A percentile compares a stretch with the other conserved stretches of the same genome.
These are phyloP conservation scores for Pseudomyrmex sp. DNA, from an alignment of 1,140 invertebrate genomes.

Conservation along the genomic window DNA sequence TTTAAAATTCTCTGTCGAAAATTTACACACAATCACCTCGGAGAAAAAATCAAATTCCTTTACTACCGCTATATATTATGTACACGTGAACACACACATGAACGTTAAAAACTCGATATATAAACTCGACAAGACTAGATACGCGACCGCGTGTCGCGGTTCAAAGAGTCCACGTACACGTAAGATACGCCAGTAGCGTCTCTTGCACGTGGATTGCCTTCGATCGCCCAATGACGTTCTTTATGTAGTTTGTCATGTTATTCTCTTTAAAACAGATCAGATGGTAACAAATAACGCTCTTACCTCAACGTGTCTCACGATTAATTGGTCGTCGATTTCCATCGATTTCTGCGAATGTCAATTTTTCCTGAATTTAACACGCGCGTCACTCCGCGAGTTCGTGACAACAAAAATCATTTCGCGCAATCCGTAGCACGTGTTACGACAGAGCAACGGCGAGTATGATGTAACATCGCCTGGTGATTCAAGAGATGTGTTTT, in stretches of 20 bases:
- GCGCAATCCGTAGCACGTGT: slow-evolving; percentile 14
- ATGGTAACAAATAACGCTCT: background rate
- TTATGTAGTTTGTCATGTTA: background rate
- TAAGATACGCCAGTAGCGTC: slow-evolving; percentile 55
- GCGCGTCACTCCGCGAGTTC: background rate
- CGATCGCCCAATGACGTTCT: background rate
- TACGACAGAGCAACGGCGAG: background rate
- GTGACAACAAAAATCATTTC: background rate
- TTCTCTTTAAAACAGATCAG: background rate
- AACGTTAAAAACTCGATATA: background rate
- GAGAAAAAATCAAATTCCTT: too few relatives aligned
- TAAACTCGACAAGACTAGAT: background rate
- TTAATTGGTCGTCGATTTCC: background rate
- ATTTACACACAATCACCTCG: background rate
- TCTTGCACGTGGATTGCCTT: background rate
- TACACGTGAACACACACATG: background rate
- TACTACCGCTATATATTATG: too few relatives aligned
- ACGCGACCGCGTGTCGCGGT: slow-evolving; percentile 61
- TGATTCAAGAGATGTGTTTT: slow-evolving; percentile 14
- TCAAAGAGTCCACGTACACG: slow-evolving; percentile 67
- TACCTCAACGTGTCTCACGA: background rate
- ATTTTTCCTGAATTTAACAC: background rate
- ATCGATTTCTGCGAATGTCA: background rate
- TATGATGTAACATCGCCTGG: slow-evolving; percentile 16
- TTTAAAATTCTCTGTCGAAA: too few relatives aligned